These are phyloP conservation scores for Celastrina argiolus DNA, from an alignment of 2,888 invertebrate genomes.

Conservation along the genomic window DNA sequence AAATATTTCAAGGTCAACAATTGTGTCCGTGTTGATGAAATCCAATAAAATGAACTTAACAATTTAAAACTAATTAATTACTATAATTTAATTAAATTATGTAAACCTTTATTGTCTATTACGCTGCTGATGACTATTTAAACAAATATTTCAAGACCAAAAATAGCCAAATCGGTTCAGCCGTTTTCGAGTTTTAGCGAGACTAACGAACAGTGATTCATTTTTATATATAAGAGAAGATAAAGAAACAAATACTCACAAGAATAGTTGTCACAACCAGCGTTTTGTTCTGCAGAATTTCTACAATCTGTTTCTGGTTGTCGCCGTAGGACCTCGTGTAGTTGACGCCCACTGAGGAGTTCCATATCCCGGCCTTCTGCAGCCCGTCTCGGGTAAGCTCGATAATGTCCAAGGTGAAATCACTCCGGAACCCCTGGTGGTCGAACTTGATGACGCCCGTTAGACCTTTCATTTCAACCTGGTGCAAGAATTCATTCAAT, in stretches of 20 bases:
- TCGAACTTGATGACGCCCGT: constrained; percentile 96
- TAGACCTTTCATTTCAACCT: constrained; percentile 95
- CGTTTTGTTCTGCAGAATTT: constrained; percentile 94
- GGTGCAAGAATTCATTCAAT: too few relatives aligned
- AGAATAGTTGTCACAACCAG: constrained; percentile 93
- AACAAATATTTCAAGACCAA: too few relatives aligned
- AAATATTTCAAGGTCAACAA: too few relatives aligned
- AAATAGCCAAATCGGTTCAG: too few relatives aligned
- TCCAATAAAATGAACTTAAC: too few relatives aligned
- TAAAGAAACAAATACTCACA: constrained; percentile 75
- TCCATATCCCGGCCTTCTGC: constrained; percentile 92
- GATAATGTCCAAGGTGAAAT: constrained; percentile 94
- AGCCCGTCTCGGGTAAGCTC: constrained; percentile 91
- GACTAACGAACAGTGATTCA: too few relatives aligned
- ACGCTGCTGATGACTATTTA: too few relatives aligned
- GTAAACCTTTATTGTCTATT: too few relatives aligned
- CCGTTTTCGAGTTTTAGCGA: too few relatives aligned
- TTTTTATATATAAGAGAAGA: background rate
- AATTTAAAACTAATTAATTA: too few relatives aligned
- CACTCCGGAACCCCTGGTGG: constrained; percentile 94
- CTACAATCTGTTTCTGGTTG: constrained; percentile 91
- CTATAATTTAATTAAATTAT: too few relatives aligned
- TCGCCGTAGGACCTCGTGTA: constrained; percentile 92
- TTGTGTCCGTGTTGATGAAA: too few relatives aligned
- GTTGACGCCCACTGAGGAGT: constrained; percentile 91